phyloP scores from a whole-genome alignment of 2,888 invertebrate genomes.

The Ophonus ardosiacus region DNA sequence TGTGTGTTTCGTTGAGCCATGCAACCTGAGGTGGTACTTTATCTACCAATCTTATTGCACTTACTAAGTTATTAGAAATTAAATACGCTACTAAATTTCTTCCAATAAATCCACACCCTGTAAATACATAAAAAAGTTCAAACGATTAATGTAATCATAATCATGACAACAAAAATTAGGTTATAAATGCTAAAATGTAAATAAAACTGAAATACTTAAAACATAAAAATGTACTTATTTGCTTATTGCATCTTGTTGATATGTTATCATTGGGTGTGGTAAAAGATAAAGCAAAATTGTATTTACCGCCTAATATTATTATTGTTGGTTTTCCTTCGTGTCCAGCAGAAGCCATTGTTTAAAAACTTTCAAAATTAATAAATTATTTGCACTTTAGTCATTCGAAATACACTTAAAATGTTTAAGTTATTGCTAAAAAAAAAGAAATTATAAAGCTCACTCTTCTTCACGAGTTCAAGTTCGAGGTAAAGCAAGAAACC shows the following conservation, averaged over 20 bases:
- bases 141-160: neutral
- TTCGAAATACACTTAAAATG: neutral
- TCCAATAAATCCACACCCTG: conserved; percentile 97
- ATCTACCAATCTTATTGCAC: conserved; percentile 89
- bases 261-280: conserved; percentile 55
- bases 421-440: neutral
- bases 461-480: conserved; percentile 12
- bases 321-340: conserved; percentile 68
- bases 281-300: conserved; percentile 72
- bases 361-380: conserved; percentile 10
- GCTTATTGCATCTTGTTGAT: neutral
- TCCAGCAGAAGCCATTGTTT: conserved; percentile 44
- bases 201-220: neutral
- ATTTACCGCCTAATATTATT: conserved; percentile 71
- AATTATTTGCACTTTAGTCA: conserved; percentile 12
- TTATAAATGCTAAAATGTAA: neutral
- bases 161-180: conserved; percentile 4
- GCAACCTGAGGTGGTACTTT: conserved; percentile 96
- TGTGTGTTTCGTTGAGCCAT: conserved; percentile 88
- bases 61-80: conserved; percentile 86
- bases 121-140: conserved; percentile 17
- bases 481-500: conserved; percentile 3
- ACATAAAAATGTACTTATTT: neutral
- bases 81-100: conserved; percentile 91
- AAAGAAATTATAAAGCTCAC: conserved; percentile 20